A percentile compares a stretch with the other conserved stretches of the same genome.
Evolutionary conservation across 2,113 vertebrate species (phyloP).

Genomic region (Acrocephalus kingi): DNA sequence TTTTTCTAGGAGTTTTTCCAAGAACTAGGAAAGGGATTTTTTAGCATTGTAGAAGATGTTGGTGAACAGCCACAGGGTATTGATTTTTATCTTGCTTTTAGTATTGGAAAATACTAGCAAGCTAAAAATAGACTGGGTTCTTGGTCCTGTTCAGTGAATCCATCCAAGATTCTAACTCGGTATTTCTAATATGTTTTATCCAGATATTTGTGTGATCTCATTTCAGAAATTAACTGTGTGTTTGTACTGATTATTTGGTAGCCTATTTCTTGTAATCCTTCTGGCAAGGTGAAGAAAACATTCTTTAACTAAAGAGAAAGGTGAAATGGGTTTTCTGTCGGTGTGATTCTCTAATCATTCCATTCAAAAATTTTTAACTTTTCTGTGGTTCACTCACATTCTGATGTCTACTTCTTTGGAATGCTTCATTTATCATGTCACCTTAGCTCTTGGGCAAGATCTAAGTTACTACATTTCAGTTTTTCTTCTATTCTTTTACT

Average conservation of each 20-base stretch:
- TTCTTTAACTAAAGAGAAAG: neutral
- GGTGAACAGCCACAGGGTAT: neutral
- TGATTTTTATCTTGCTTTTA: neutral
- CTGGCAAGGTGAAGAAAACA: neutral
- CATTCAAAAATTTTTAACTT: neutral
- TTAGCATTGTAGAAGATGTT: neutral
- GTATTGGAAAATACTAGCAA: neutral
- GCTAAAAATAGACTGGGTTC: neutral
- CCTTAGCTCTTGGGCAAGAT: neutral
- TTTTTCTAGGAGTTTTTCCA: neutral
- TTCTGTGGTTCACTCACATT: neutral
- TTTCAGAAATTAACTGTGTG: neutral
- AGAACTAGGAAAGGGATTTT: neutral
- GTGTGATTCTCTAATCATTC: neutral
- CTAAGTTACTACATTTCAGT: neutral
- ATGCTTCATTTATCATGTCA: neutral
- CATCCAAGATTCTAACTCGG: neutral
- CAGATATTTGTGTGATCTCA: neutral
- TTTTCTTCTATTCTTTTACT: neutral
- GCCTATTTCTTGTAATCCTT: neutral
- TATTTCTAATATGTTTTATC: neutral
- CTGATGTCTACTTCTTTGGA: neutral
- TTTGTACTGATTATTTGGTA: neutral
- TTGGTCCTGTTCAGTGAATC: neutral
- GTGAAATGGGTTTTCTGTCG: neutral